Base-by-base conservation (phyloP, 2,797 vertebrate species). In the Adrianichthys oophorus region DNA sequence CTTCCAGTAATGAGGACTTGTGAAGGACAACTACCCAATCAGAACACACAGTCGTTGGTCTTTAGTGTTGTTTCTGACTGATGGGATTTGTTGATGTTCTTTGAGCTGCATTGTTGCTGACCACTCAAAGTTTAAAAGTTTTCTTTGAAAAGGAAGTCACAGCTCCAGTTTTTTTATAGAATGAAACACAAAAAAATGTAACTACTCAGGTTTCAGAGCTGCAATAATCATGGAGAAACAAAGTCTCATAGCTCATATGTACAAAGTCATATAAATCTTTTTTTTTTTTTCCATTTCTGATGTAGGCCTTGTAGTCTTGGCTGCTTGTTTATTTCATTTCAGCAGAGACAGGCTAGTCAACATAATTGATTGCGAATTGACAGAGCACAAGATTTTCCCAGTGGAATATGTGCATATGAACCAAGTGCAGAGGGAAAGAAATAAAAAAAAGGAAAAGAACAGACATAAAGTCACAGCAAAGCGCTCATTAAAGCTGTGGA, bases 1-100 rank as follows among this genome's bases (percentile, higher is more conserved):
- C 73, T 62, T 0, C 65, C 50, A 76, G 82, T 65, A n/a, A 59
- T 5, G 51, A 54, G 59, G 64, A 65, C 72, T 74, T 55, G 47
- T 68, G 80, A 80, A 83, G 84, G 85, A 79, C 83, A 59, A 65
- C 61, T 59, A 37, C 52, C 54, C 64, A 65, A 83, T 65, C 48
- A 53, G 57, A 78, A 56, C 44, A 68, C 44, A 52, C 65, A 44
- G 21, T 56, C 51, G 74, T 42, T 57, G 41, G 56, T 63, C 43
- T n/a, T 0, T 5, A 1, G 59, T 45, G 48, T 59, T 68, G 37
- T 61, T 60, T 60, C 54, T 56, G 48, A 56, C 56, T 26, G 4
- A 4, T 40, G 16, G 21, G 14, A n/a, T 18, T 5, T 18, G 19
- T 18, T 4, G 15, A 4, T 47, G 23, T 24, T 64, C 53, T 44